Conservation (phyloP, 2,797 vertebrate species). For the Cryptoblepharus egeriae region DNA sequence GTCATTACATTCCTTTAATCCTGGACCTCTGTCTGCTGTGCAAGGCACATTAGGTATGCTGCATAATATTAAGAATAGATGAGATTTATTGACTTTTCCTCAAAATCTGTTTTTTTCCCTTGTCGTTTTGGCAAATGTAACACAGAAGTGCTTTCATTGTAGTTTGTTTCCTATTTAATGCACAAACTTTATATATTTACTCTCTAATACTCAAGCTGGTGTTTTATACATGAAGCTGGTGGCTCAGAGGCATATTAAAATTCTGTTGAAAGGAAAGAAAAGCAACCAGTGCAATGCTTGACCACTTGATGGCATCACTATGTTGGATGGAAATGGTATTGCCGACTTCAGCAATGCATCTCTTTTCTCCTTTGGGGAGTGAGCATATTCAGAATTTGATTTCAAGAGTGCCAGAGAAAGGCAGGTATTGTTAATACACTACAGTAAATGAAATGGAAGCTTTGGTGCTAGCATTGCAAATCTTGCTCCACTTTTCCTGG, state of each 20-base stretch:
- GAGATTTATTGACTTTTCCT: not conserved
- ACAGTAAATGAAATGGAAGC: conserved; percentile 31
- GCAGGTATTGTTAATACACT: not conserved
- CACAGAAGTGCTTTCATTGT: conserved; percentile 24
- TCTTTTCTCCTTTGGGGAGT: not conserved
- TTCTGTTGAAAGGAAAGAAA: not conserved
- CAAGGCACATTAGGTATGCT: not conserved
- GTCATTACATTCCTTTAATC: not conserved
- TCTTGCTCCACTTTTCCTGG: conserved; percentile 4
- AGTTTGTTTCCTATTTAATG: conserved; percentile 13
- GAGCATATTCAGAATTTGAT: conserved; percentile 17
- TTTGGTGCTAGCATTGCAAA: not conserved
- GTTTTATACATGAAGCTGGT: not conserved
- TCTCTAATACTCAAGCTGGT: conserved; percentile 5
- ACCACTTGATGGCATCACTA: conserved; percentile 67
- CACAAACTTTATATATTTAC: not conserved
- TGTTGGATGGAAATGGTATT: conserved; percentile 26
- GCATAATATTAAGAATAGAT: not conserved
- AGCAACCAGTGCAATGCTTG: conserved; percentile 28
- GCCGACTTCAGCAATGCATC: not conserved
- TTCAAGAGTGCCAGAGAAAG: conserved; percentile 25
- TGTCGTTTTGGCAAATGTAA: not conserved
- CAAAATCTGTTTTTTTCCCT: not conserved
- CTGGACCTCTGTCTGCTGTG: not conserved
- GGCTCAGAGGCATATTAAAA: not conserved